Conservation (phyloP, 2,113 vertebrate species). For the Condylura cristata region DNA sequence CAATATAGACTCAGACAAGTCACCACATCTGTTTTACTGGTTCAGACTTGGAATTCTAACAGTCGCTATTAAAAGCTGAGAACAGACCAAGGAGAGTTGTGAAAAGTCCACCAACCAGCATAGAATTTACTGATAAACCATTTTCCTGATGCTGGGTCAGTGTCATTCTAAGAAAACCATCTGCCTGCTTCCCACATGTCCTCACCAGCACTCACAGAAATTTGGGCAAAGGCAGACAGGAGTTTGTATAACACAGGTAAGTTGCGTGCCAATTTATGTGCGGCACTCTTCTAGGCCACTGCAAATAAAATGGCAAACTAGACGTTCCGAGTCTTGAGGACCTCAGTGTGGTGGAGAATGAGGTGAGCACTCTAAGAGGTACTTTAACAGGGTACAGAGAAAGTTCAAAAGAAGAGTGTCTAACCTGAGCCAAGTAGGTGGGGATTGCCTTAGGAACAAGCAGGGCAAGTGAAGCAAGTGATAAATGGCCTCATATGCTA, state of each 20-base stretch:
- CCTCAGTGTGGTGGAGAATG: background rate
- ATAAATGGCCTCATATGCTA: background rate
- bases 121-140: background rate
- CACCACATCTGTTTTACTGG: background rate
- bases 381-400: background rate
- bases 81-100: background rate
- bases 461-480: background rate
- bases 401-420: conserved; percentile 51
- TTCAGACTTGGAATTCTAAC: background rate
- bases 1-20: background rate
- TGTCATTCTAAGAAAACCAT: background rate
- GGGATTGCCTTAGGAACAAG: background rate
- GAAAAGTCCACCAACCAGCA: background rate
- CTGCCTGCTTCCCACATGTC: background rate
- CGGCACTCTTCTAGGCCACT: background rate
- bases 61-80: background rate
- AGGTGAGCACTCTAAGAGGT: background rate
- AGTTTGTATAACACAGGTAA: background rate
- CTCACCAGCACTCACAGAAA: conserved; percentile 17
- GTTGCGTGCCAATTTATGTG: background rate
- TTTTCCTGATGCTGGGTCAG: background rate
- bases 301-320: background rate
- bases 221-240: background rate
- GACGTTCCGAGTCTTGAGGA: background rate
- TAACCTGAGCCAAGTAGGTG: background rate